Base-by-base conservation (phyloP, 2,113 vertebrate genomes). In the western clawed frog (Xenopus tropicalis) region DNA sequence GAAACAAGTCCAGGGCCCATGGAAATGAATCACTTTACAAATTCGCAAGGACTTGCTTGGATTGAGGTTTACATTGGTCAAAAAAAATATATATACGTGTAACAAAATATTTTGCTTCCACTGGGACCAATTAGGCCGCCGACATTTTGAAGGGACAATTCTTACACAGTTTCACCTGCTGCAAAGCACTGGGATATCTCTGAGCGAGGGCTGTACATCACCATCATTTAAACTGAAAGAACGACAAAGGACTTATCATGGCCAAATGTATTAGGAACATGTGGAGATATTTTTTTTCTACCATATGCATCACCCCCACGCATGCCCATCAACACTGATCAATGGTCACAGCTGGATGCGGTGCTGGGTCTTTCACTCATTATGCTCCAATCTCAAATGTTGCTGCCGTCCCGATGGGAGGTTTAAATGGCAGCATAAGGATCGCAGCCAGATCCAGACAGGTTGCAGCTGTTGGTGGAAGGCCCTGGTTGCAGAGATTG, bases 281-380 rank as follows among this genome's bases (percentile, higher is more conserved):
- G 57, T 63, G 58, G 23, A 46, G 61, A 11, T 69, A 63, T 69
- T 51, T 69, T 63, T 54, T 63, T 54, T 44, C 61, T 69, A 56
- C 58, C 73, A 69, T 69, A 69, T 69, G 73, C n/a, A 57, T 23
- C 73, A 56, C 29, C 72, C n/a, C 73, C 13, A 37, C 66, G 11
- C 62, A 66, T 76, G 73, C 73, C 58, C 73, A 63, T 76, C 73
- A 63, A 56, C 57, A 42, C 66, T 69, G 73, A 76, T 76, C 73
- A 76, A 58, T 63, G 58, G 66, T 69, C 73, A 63, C 66, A 76
- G 73, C 73, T 76, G 66, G 59, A 56, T 54, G 59, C 46, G n/a
- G 57, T n/a, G 59, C 24, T 29, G 66, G 57, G 66, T 21, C 66
- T 56, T 69, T 54, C 46, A 69, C 52, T 76, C 73, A 69, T 76